Evolutionary conservation across 1,140 invertebrate species (phyloP), one percentile per base, ranked within the genome.

Genomic region (Aphelenchoides avenae): DNA sequence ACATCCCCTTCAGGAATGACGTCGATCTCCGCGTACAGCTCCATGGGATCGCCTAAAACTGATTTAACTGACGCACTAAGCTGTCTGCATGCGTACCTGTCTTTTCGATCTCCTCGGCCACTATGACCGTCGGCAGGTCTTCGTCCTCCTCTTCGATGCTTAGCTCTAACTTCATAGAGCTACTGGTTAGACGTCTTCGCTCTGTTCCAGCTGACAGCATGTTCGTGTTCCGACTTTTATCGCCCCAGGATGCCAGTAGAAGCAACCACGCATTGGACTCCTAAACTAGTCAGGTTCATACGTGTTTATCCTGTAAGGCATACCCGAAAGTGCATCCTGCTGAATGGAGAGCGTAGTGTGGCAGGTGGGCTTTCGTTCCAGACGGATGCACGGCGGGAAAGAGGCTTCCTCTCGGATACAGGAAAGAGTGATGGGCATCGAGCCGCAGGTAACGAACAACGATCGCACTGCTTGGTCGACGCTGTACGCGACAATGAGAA

Each of bases 311-410:
- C 13, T 20, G 43, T 29, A 46, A 22, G 43, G 20, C 1, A 18
- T 7, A n/a, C 30, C 51, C 51, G 44, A n/a, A 33, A 59, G 11
- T 48, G 58, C n/a, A 63, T 24, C 4, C 67, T 30, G 22, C 68
- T 58, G 20, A 63, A 63, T 20, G 61, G 61, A 13, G 64, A 68
- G 15, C 66, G 65, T 40, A 65, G 43, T 2, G 46, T 43, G n/a
- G 66, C 63, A n/a, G 63, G 63, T 13, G 63, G 63, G 33, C 63
- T 65, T 48, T 65, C 63, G 31, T 30, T 70, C 63, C 63, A 65
- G 24, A 65, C 63, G 4, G 63, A 65, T 24, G 63, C 63, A 6
- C 63, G 18, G 26, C 66, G 66, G 39, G 40, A 64, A 9, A 65
- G 18, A 29, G 36, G 46, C 40, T 68, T 62, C 0, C 55, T 51